Evolutionary conservation across 2,113 vertebrate genomes (phyloP), one percentile per base, ranked within the genome.

Genomic region (Actenoides hombroni): DNA sequence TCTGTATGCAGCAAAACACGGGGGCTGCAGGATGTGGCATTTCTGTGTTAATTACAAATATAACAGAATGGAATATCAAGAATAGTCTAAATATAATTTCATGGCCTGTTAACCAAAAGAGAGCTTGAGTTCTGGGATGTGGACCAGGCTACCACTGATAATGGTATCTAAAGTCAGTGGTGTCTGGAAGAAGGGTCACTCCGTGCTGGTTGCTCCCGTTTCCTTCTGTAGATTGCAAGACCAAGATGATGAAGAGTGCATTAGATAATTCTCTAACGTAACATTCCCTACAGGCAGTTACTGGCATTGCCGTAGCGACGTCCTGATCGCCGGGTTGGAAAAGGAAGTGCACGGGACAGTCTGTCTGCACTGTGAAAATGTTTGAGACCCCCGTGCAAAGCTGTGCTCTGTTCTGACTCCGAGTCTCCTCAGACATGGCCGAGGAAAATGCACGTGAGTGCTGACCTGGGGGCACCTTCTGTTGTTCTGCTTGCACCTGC

Each of bases 241-340:
- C 51, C 73, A 88, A 88, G 73, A 61, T 93, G 95, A 94, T 83
- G 71, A 64, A 83, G 65, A 84, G 94, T 90, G 74, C 86, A 84
- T 44, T 93, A 96, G 94, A 83, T 96, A 96, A 96, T 92, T 91
- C 84, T 97, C 86, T 96, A 90, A 86, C 73, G 6, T 95, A 79
- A 96, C 93, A n/a, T 96, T 96, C 95, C 95, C 95, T 95, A 91
- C 88, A 92, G 94, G 95, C 94, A 86, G 94, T 88, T 83, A 78
- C 93, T 96, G 96, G 95, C 92, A 95, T 95, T 97, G 95, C 93
- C 86, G 88, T 91, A 96, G 95, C 93, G 91, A 57, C 88, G 61
- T 92, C 92, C 83, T 90, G 93, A 90, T 51, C 53, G 39, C 28
- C 80, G 60, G 75, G 92, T 86, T 94, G 95, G 95, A 91, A 83